Base-by-base conservation (phyloP, 2,797 vertebrate genomes). In the Cossypha polioptera region DNA sequence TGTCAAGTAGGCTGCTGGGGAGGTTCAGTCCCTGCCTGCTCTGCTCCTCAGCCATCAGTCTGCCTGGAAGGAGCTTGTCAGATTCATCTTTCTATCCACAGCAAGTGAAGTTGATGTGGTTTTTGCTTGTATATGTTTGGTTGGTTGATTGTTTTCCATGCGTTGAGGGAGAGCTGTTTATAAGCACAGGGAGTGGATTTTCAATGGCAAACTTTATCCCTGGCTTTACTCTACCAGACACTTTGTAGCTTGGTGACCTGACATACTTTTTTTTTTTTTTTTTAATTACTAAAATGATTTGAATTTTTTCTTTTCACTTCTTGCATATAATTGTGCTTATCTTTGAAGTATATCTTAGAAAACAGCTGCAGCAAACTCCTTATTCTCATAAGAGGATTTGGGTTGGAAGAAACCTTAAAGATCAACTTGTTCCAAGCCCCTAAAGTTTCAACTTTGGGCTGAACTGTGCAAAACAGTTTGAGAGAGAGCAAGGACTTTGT, bases 61-160 rank as follows among this genome's bases (percentile, higher is more conserved):
- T 94, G 75, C 82, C 90, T 94, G 79, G 57, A 88, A 92, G 85
- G 75, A 29, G 43, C 78, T 89, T 83, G 81, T 94, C 92, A 77
- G 53, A 86, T 71, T 38, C 7, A 7, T 26, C 86, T 83, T 90
- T 71, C 58, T 48, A 1, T 66, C 57, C 65, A 31, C 10, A 38
- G 24, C 24, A 53, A 95, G 35, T 58, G 72, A 86, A 54, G 35
- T 21, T 80, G 61, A 36, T 75, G 11, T 53, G n/a, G 2, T 13
- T 86, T 82, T n/a, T 16, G 6, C 19, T 55, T 63, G 47, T 72
- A 26, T 66, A 18, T 59, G 13, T 51, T 67, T 75, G 28, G 1
- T 69, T 51, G 10, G 6, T 80, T 42, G 26, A 2, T 76, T 87
- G n/a, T 1, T 63, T 94, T 61, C 29, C 0, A 0, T 55, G 28